Percentiles rank a stretch among this genome's conserved stretches.
phyloP scores from a whole-genome alignment of 1,140 invertebrate species.

The Cepaea nemoralis region DNA sequence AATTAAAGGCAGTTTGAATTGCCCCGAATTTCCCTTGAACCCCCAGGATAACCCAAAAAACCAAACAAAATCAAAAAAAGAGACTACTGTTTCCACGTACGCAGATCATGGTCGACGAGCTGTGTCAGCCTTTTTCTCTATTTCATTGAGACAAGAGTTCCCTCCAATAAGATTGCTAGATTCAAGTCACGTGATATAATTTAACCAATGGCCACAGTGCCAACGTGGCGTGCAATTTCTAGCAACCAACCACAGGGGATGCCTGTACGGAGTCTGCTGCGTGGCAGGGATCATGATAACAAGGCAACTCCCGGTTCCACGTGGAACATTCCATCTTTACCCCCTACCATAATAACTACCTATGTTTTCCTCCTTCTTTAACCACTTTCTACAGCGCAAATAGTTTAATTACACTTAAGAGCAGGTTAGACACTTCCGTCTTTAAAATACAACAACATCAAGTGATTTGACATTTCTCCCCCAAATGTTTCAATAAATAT shows the following conservation, averaged over 20 bases:
- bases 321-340: not conserved
- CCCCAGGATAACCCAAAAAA: not conserved
- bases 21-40: not conserved
- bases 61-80: not conserved
- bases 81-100: not conserved
- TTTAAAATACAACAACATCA: too few relatives aligned
- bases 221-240: slow-evolving; percentile 53
- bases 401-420: too few relatives aligned
- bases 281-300: not conserved
- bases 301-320: not conserved
- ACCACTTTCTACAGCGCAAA: not conserved
- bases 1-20: too few relatives aligned
- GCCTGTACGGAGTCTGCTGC: not conserved
- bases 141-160: slow-evolving; percentile 41
- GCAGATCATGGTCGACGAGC: not conserved
- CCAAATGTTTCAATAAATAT: too few relatives aligned
- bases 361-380: not conserved
- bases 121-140: not conserved
- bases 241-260: slow-evolving; percentile 39
- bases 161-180: slow-evolving; percentile 45
- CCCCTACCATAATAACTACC: not conserved
- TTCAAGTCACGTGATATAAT: slow-evolving; percentile 44
- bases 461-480: too few relatives aligned
- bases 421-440: too few relatives aligned
- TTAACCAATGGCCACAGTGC: slow-evolving; percentile 55